These are phyloP conservation scores for Notolabrus celidotus DNA, from an alignment of 2,797 vertebrate species.

Conservation along the genomic window DNA sequence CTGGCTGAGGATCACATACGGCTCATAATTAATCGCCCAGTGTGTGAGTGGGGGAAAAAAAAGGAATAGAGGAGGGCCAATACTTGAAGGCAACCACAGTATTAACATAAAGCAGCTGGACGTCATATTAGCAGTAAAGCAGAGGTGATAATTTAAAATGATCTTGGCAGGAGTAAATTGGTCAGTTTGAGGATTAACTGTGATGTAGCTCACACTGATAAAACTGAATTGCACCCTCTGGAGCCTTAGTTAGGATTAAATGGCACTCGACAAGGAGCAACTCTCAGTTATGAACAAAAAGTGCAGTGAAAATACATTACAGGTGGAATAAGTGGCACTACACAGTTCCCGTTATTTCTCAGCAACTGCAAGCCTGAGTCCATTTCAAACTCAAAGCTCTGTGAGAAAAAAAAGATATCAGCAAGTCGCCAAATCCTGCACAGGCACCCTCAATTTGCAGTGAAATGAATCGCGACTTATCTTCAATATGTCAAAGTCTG, in stretches of 20 bases:
- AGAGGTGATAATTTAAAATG: constrained; percentile 84
- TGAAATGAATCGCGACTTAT: constrained; percentile 66
- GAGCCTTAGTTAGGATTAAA: constrained; percentile 69
- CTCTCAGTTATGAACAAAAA: constrained; percentile 65
- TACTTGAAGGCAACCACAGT: constrained; percentile 51
- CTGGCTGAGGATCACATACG: constrained; percentile 68
- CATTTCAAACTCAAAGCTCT: constrained; percentile 67
- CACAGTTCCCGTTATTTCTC: constrained; percentile 71
- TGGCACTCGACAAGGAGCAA: constrained; percentile 55
- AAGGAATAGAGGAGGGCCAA: constrained; percentile 21
- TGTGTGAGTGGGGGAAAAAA: constrained; percentile 47
- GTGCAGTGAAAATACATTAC: constrained; percentile 61
- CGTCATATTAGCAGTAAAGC: constrained; percentile 75
- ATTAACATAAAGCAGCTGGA: constrained; percentile 78
- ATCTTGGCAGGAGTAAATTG: constrained; percentile 75
- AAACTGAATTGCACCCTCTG: constrained; percentile 77
- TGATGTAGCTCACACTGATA: constrained; percentile 72
- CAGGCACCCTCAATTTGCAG: constrained; percentile 60
- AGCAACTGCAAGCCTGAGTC: constrained; percentile 45
- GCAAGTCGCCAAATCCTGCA: constrained; percentile 63
- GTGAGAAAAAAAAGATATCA: constrained; percentile 65
- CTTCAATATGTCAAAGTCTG: constrained; percentile 57
- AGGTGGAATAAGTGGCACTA: constrained; percentile 68
- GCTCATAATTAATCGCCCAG: constrained; percentile 80
- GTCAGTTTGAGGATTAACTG: constrained; percentile 82